Percentiles rank a stretch among this genome's conserved stretches.
These are phyloP conservation scores for Brachionus rotundiformis DNA, from an alignment of 1,140 invertebrate genomes.

Conservation along the genomic window DNA sequence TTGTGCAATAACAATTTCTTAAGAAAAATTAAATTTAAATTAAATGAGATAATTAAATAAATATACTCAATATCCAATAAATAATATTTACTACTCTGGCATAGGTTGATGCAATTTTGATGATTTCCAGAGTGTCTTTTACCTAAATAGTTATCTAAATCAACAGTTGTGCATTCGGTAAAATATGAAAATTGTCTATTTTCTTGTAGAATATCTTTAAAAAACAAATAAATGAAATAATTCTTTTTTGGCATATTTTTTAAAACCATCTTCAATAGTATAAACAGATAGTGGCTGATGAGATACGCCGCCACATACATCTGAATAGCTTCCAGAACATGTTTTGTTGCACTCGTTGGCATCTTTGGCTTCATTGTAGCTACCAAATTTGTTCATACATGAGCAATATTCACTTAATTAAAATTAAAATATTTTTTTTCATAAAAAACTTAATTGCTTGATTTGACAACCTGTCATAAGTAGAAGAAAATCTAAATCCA, in stretches of 20 bases:
- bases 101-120: neutral
- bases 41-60: no score
- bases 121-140: neutral
- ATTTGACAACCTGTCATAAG: neutral
- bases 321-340: neutral
- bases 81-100: neutral
- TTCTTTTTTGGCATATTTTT: neutral
- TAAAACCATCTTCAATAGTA: neutral
- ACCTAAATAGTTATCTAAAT: neutral
- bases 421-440: no score
- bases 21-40: neutral
- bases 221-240: neutral
- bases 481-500: constrained; percentile 9
- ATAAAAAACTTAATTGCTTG: no score
- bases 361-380: neutral
- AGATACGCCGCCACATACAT: neutral
- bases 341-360: neutral
- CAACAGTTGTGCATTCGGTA: neutral
- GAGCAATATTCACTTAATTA: neutral
- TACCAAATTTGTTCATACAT: neutral
- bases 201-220: neutral
- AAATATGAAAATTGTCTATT: neutral
- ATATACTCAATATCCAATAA: neutral
- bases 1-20: neutral
- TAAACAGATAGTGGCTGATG: neutral